Evolutionary conservation across 2,113 vertebrate species (phyloP).

Genomic region (Sisor rabdophorus): DNA sequence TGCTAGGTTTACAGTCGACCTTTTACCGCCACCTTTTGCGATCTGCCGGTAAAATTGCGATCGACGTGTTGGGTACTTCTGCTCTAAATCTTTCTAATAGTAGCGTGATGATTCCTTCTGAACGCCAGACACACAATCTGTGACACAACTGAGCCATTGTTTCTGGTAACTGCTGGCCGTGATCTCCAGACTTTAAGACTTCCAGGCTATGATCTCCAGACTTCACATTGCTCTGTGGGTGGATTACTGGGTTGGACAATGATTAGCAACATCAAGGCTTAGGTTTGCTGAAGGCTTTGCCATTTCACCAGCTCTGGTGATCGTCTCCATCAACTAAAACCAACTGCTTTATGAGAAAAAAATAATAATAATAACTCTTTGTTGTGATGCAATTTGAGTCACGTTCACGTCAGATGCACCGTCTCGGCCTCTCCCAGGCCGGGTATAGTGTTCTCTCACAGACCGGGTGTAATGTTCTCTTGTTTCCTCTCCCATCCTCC

Average conservation of each 20-base stretch:
- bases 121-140: background rate
- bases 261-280: conserved; percentile 12
- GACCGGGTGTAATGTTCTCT: conserved; percentile 37
- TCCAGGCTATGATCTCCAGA: conserved; percentile 1
- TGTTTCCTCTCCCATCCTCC: conserved; percentile 17
- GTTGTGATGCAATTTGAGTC: conserved; percentile 27
- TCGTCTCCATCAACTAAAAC: conserved; percentile 6
- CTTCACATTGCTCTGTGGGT: background rate
- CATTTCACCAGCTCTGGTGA: conserved; percentile 19
- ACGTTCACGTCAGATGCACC: conserved; percentile 22
- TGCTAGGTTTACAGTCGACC: too few relatives aligned
- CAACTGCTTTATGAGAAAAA: background rate
- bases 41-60: too few relatives aligned
- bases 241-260: conserved; percentile 10
- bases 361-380: too few relatives aligned
- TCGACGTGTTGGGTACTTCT: too few relatives aligned
- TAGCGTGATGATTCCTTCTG: background rate
- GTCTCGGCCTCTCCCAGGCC: conserved; percentile 15
- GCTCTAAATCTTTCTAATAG: too few relatives aligned
- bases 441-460: conserved; percentile 27
- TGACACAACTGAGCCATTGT: too few relatives aligned
- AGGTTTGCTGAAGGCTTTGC: conserved; percentile 8
- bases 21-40: too few relatives aligned
- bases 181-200: too few relatives aligned
- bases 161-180: too few relatives aligned